Conservation (phyloP, 2,797 vertebrate genomes). For the Chloroceryle amazona region DNA sequence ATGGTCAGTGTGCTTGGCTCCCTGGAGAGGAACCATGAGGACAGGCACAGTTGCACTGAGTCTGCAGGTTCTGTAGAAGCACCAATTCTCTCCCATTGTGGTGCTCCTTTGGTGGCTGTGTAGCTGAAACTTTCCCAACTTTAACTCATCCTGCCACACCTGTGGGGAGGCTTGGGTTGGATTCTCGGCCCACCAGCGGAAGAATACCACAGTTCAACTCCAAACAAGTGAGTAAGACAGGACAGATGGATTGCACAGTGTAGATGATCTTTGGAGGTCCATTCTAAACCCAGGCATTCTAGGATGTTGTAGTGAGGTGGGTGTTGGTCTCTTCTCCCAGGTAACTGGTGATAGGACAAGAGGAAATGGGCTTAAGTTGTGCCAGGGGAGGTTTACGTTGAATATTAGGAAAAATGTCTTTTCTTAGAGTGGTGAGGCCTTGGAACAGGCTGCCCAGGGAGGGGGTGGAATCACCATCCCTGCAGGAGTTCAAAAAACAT, state of each 20-base stretch:
- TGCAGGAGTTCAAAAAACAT: too few species aligned
- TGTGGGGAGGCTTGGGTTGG: not conserved
- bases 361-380: too few species aligned
- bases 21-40: not conserved
- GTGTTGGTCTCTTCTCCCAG: too few species aligned
- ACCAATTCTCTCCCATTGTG: accelerated
- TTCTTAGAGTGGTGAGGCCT: too few species aligned
- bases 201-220: not conserved
- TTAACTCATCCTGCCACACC: not conserved
- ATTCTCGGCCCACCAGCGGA: not conserved
- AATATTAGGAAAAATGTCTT: too few species aligned
- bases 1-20: accelerated
- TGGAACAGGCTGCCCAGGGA: too few species aligned
- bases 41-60: too few species aligned
- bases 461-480: too few species aligned
- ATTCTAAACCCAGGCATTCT: too few species aligned
- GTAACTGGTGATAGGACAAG: too few species aligned
- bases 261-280: not conserved
- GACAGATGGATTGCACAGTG: not conserved
- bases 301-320: too few species aligned
- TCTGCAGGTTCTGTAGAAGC: not conserved
- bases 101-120: not conserved
- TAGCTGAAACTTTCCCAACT: not conserved
- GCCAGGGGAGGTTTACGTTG: too few species aligned
- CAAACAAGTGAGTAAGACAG: not conserved